These are phyloP conservation scores for Tamias sibiricus DNA, from an alignment of 2,113 vertebrate species.

Conservation along the genomic window DNA sequence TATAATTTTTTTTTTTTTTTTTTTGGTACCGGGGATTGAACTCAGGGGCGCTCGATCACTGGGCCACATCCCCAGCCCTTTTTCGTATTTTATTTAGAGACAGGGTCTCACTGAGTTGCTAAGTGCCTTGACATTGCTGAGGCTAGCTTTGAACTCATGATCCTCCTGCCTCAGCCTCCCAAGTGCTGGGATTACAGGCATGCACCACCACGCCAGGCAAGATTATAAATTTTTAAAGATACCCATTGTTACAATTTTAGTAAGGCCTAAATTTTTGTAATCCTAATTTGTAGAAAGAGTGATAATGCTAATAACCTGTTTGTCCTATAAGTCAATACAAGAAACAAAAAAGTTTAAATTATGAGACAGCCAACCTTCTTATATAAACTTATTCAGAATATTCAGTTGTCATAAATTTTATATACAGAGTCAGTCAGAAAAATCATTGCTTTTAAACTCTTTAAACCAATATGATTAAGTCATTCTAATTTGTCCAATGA, in stretches of 20 bases:
- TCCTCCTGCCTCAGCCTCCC: too few relatives aligned
- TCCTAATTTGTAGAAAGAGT: background rate
- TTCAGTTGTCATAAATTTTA: background rate
- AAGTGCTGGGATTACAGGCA: too few relatives aligned
- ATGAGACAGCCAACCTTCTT: background rate
- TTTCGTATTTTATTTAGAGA: too few relatives aligned
- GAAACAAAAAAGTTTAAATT: constrained; percentile 19
- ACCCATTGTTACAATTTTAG: background rate
- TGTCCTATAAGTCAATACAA: background rate
- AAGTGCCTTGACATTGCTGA: too few relatives aligned
- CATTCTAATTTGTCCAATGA: background rate
- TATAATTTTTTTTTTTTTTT: too few relatives aligned
- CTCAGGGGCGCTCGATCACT: too few relatives aligned
- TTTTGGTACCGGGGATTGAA: too few relatives aligned
- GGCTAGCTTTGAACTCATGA: too few relatives aligned
- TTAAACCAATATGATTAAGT: background rate
- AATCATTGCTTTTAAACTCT: background rate
- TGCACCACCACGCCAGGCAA: too few relatives aligned
- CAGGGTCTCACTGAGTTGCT: too few relatives aligned
- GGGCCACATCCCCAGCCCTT: too few relatives aligned
- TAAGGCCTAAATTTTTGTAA: background rate
- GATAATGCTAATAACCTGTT: background rate
- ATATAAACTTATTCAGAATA: background rate
- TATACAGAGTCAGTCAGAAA: constrained; percentile 11
- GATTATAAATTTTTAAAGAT: background rate